Conservation (phyloP, 2,797 vertebrate genomes). For the Parauchenoglanis ngamensis region DNA sequence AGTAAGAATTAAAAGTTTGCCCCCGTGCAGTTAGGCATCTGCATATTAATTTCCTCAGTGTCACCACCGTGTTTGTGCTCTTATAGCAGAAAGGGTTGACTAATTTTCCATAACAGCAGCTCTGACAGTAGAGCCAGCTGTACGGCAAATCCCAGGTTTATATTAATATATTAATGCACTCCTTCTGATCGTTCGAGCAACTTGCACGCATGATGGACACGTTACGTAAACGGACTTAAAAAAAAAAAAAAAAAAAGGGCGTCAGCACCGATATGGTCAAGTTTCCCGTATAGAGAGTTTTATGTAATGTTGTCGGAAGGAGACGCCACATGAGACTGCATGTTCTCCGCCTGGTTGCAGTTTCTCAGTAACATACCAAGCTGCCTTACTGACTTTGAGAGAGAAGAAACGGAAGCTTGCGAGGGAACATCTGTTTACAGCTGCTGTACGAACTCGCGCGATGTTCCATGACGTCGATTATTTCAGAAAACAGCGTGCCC, state of each 20-base stretch:
- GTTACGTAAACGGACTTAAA: background rate
- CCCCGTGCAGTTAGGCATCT: background rate
- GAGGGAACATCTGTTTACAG: background rate
- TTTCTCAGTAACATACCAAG: background rate
- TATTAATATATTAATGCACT: background rate
- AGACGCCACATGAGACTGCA: background rate
- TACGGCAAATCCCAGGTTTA: background rate
- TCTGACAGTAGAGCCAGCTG: background rate
- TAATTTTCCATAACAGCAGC: background rate
- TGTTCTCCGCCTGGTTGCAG: background rate
- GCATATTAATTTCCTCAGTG: slow-evolving; percentile 35
- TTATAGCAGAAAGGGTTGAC: slow-evolving; percentile 1
- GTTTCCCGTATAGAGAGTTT: background rate
- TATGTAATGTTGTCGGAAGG: background rate
- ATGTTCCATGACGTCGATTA: background rate
- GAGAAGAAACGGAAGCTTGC: background rate
- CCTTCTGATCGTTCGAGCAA: background rate
- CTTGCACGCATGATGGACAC: background rate
- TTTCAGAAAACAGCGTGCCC: background rate
- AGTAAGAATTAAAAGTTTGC: slow-evolving; percentile 41
- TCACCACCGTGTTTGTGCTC: background rate
- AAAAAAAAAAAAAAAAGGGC: background rate
- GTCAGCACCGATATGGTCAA: background rate
- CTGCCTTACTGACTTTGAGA: background rate
- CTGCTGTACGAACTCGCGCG: background rate